Base-by-base conservation (phyloP, 2,888 invertebrate species). In the Eucriotettix oculatus region DNA sequence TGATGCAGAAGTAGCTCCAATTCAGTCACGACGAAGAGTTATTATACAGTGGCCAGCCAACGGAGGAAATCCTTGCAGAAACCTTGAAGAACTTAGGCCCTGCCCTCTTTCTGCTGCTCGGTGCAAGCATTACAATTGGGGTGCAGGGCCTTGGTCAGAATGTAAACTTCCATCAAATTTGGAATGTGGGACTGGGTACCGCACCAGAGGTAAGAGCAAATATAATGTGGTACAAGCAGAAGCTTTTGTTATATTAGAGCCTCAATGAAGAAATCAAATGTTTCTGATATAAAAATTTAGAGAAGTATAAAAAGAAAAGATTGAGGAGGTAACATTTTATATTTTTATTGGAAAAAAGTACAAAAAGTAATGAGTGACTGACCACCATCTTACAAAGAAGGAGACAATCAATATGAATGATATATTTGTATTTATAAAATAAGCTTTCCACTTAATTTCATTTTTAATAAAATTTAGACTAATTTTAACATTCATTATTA, bases 41-140 rank as follows among this genome's bases (percentile, higher is more conserved):
- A 78, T 80, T 0, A 73, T 78, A 61, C 78, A 78, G 1, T 78
- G 78, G 0, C 75, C 78, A 0, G 73, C 75, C 68, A 77, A 78
- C 63, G 80, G 79, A 0, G 69, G 69, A 0, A 63, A 58, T 10
- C 63, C 60, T 1, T 71, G 71, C 59, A 75, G 78, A 10, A 63
- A 63, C 0, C 69, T 76, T 10, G 76, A 77, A 64, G 79, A 81
- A 68, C 69, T 75, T 0, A 75, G 79, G 10, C 75, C 74, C 58
- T 81, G 81, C 60, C 75, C 75, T 52, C 72, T 73, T 48, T 73
- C 76, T 42, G 66, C 75, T 73, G 64, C 73, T 68, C 58, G 69
- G 70, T 59, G 69, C 72, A 74, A 42, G 72, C 76, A 7, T 66
- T 75, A 76, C 40, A 66, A 70, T 43, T 80, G 80, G 79, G 71